Percentiles rank a stretch among this genome's conserved stretches.
phyloP scores from a whole-genome alignment of 64 coral and sea anemone species.

The Acropora tenuis region DNA sequence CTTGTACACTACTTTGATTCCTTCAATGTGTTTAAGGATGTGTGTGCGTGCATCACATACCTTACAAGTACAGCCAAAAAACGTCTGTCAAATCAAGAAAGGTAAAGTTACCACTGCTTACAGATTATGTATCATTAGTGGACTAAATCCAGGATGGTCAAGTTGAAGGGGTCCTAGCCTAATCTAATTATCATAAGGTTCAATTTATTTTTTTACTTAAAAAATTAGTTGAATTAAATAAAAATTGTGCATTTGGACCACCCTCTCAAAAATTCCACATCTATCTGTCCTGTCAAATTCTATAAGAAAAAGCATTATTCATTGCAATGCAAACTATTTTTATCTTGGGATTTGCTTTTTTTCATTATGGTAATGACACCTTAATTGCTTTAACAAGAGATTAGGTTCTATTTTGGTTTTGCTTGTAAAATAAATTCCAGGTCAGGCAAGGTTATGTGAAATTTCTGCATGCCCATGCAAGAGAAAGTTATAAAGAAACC shows the following conservation, averaged over 20 bases:
- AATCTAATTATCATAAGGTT: not conserved
- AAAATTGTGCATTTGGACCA: not conserved
- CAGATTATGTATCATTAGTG: constrained; percentile 2
- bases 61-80: constrained; percentile 50
- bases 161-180: not conserved
- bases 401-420: not conserved
- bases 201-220: constrained; percentile 12
- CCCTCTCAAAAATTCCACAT: constrained; percentile 2
- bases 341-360: not conserved
- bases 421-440: not conserved
- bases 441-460: not conserved
- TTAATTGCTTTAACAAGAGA: constrained; percentile 14
- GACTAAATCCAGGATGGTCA: not conserved
- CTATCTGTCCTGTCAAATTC: not conserved
- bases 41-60: constrained; percentile 33
- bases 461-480: not conserved
- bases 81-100: constrained; percentile 21
- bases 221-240: constrained; percentile 15
- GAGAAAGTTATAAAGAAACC: not conserved
- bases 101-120: not conserved
- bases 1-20: constrained; percentile 49
- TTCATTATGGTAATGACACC: not conserved
- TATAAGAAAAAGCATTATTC: not conserved
- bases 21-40: constrained; percentile 47
- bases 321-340: constrained; percentile 11